Evolutionary conservation across 2,888 invertebrate genomes (phyloP), one percentile per base, ranked within the genome.

Genomic region (Drosophila mimica): DNA sequence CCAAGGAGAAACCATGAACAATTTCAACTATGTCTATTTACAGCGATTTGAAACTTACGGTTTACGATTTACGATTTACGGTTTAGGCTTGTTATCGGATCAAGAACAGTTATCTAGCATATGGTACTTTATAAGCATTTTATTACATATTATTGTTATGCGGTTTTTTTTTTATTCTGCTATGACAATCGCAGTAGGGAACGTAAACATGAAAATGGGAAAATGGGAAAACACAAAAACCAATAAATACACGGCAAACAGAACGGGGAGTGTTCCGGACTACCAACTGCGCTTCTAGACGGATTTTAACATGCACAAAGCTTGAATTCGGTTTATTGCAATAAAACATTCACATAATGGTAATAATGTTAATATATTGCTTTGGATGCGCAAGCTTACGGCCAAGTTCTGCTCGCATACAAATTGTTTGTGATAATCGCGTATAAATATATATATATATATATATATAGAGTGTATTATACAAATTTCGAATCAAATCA

Each of bases 1-100:
- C 68, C 40, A 56, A 66, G 69, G 60, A 70, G 81, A 82, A 83
- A 83, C 82, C 74, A 77, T 83, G 74, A 80, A 82, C 71, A 79
- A 79, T 74, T 61, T 70, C 43, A 78, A 76, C 76, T 84, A 38
- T 56, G 53, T 20, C 70, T 81, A 82, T 82, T 70, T 84, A 83
- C 84, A 83, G 62, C 65, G 68, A 78, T 81, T 82, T 61, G 36
- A 58, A 58, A 60, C 43, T 66, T 25, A 25, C 62, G 58, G 33
- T 62, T 68, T 64, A 25, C 25, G 25, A 3, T 3, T 66, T 25
- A 25, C 60, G 59, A 31, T 63, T 69, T 65, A 70, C 66, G 62
- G 40, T 65, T 57, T 66, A 56, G 52, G 52, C 46, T 48, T 69
- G 56, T 25, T 25, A 25, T 25, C 25, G 25, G 60, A 56, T 58